Base-by-base conservation (phyloP, 2,797 vertebrate genomes). In the Zenarchopterus dispar region DNA sequence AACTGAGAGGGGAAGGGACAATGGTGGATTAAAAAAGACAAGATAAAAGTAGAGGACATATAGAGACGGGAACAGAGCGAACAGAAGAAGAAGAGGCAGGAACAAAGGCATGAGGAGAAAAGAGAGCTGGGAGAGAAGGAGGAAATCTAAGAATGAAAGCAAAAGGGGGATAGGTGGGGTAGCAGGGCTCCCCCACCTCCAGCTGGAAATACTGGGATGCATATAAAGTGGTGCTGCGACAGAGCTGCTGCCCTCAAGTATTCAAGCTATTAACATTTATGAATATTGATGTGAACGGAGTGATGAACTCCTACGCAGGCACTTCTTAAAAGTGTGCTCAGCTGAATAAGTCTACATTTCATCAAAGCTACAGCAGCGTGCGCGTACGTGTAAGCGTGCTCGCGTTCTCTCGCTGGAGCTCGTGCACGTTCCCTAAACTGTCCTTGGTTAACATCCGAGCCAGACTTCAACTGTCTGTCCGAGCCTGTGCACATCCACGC, bases 231-330 rank as follows among this genome's bases (percentile, higher is more conserved):
- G 56, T 43, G 67, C 79, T 78, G 80, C 21, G 56, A 78, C 67
- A 61, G 74, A 81, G 63, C 75, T 77, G 79, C 70, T 77, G 79
- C 81, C 82, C 82, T 81, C 79, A 73, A 87, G 82, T 79, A 55
- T 57, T 75, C 76, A n/a, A 73, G 80, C 69, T 80, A 86, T 88
- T 80, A 87, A 81, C 84, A 82, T 88, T 78, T 73, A 87, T 90
- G 86, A 88, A 89, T 87, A 87, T 84, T 84, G 77, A 87, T 87
- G 80, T 42, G 21, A 62, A 74, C 44, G 23, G 61, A 55, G 75
- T 73, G 84, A 85, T 41, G 66, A 21, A 60, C 63, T 80, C 81
- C 82, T 80, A 78, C 81, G 49, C 85, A 75, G 56, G 8, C 62
- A 60, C 49, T 80, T 63, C 63, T 39, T 51, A 36, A 58, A 15